Conservation (phyloP, 2,888 invertebrate species). For the Sinodicranocentrus sp. region DNA sequence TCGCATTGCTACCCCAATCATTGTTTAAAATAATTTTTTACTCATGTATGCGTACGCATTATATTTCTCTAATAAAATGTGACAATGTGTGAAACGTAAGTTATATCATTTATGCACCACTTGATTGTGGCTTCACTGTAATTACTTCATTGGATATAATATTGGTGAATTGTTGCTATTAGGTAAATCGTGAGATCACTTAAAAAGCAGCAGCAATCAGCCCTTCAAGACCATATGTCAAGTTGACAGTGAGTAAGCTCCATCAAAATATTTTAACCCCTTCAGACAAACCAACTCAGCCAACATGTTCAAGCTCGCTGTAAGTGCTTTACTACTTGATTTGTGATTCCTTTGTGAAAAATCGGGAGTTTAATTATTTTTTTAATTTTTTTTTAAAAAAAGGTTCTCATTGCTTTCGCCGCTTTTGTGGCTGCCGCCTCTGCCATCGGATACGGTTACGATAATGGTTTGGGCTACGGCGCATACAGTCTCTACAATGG, state of each 20-base stretch:
- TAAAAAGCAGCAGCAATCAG: background rate
- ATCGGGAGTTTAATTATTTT: background rate
- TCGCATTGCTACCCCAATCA: too few species aligned
- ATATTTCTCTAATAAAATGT: too few species aligned
- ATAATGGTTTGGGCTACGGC: conserved; percentile 59
- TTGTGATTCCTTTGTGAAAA: background rate
- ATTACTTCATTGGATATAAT: too few species aligned
- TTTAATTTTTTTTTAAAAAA: conserved; percentile 6
- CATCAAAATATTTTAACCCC: conserved; percentile 5
- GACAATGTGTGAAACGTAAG: too few species aligned
- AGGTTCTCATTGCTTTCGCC: conserved; percentile 58
- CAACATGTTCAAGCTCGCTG: conserved; percentile 58
- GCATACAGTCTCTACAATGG: conserved; percentile 54
- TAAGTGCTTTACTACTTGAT: too few species aligned
- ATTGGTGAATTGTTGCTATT: too few species aligned
- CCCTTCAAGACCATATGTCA: background rate
- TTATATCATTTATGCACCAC: too few species aligned
- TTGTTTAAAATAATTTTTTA: conserved; percentile 1
- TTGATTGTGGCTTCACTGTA: too few species aligned
- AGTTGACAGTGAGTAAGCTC: background rate
- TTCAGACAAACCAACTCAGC: background rate
- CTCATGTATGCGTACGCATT: too few species aligned
- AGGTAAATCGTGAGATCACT: background rate
- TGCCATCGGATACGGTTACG: conserved; percentile 30
- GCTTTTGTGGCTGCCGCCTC: conserved; percentile 45